These are phyloP conservation scores for Ylistrum balloti DNA, from an alignment of 1,140 invertebrate species.

Conservation along the genomic window DNA sequence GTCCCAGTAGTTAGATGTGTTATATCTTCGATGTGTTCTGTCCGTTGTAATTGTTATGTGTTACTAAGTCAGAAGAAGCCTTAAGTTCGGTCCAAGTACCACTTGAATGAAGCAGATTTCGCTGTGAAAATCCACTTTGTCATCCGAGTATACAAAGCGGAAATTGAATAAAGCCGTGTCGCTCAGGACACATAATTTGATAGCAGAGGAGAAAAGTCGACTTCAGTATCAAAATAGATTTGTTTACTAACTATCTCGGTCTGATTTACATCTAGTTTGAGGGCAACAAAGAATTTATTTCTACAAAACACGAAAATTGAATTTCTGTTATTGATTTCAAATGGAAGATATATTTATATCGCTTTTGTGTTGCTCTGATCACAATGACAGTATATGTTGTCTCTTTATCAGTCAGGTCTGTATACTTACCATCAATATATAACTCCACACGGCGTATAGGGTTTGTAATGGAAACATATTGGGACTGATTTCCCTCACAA, in stretches of 20 bases:
- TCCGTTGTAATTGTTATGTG: too few species aligned
- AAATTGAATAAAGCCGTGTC: background rate
- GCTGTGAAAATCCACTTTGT: background rate
- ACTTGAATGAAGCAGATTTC: background rate
- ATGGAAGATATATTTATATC: background rate
- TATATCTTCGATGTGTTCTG: too few species aligned
- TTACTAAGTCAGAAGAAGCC: too few species aligned
- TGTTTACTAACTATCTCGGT: background rate
- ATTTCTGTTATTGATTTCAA: background rate
- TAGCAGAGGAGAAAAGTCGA: background rate
- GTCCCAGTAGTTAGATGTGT: too few species aligned
- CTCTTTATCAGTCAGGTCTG: too few species aligned
- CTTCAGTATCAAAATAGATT: background rate
- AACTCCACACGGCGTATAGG: too few species aligned
- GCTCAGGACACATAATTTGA: background rate
- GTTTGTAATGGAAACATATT: too few species aligned
- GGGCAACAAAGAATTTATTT: background rate
- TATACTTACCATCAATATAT: too few species aligned
- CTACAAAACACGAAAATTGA: background rate
- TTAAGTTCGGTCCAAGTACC: background rate
- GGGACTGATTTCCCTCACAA: too few species aligned
- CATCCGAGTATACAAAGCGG: background rate
- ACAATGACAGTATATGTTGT: too few species aligned
- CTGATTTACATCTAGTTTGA: background rate
- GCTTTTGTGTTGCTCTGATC: background rate